Base-by-base conservation (phyloP, 2,888 invertebrate species). In the Tholera decimalis region DNA sequence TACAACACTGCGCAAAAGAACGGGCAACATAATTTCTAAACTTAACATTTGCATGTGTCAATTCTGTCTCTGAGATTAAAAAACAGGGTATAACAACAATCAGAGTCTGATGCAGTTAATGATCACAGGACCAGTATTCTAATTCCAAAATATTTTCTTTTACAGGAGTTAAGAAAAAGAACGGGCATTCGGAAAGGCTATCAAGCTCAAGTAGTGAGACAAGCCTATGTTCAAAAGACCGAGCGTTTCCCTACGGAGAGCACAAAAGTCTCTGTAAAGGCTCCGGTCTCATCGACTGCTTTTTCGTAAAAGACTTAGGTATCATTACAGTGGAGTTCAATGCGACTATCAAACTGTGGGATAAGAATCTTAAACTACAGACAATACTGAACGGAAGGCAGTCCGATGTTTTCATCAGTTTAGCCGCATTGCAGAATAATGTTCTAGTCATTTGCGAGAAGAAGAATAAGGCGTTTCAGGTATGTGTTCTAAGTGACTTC, bases 311-410 rank as follows among this genome's bases (percentile, higher is more conserved):
- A 9, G 88, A 88, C 15, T 58, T 87, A 1, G 93, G 94, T 0
- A 83, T 95, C 1, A 79, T 96, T 3, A 94, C 93, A 0, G 89
- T 96, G 0, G 94, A 94, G 56, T 86, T 84, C 13, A 94, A 94
- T 55, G 93, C 92, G 0, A 90, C 89, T 0, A 89, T 95, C 2
- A 95, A 95, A 61, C 83, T 95, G 5, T 96, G 95, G 95, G 86
- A 89, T 47, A 80, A 80, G 8, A 82, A 88, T 5, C 60, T 93
- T 46, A 89, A 91, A 46, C 46, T 94, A 2, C 73, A 83, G 0
- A 85, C 88, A 30, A 91, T 95, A 39, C 69, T 95, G 46, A 88
- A 91, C 20, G 90, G 91, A 9, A 83, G 92, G n/a, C 92, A 93
- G 55, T 73, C 83, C 0, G 91, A 92, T 37, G 88, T 90, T 0